Conservation (phyloP, 2,113 vertebrate species). For the Petroica traversi region DNA sequence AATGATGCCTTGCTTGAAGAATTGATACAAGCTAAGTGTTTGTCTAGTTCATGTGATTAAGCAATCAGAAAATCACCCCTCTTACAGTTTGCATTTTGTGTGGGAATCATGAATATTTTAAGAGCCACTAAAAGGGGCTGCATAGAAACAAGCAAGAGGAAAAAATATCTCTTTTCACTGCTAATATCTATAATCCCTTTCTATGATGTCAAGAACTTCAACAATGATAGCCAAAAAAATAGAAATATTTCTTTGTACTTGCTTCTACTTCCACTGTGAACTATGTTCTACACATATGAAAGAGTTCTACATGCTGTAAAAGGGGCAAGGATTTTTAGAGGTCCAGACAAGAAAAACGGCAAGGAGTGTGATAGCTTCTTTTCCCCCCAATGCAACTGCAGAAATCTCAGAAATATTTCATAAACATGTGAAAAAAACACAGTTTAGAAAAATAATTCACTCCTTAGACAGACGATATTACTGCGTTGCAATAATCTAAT, state of each 20-base stretch:
- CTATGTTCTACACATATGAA: not conserved
- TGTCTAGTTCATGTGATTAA: conserved; percentile 1
- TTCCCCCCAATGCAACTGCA: not conserved
- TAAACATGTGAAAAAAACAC: not conserved
- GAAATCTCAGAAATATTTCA: not conserved
- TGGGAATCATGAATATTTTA: conserved; percentile 22
- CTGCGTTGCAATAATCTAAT: not conserved
- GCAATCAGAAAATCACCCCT: not conserved
- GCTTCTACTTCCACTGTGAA: not conserved
- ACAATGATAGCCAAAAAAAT: not conserved
- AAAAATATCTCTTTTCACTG: not conserved
- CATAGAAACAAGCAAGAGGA: not conserved
- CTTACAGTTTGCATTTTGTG: conserved; percentile 36
- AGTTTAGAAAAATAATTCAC: not conserved
- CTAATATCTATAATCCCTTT: not conserved
- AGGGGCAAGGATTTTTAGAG: not conserved
- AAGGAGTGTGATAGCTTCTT: fast-evolving
- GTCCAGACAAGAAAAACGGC: not conserved
- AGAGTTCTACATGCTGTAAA: not conserved
- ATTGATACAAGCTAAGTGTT: conserved; percentile 1
- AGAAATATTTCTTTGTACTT: not conserved
- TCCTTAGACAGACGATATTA: not conserved
- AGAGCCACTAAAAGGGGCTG: not conserved
- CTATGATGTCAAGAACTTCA: not conserved
- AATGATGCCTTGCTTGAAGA: not conserved